A percentile compares a stretch with the other conserved stretches of the same genome.
Evolutionary conservation across 2,113 vertebrate species (phyloP).

Genomic region (Ceratotherium simum): DNA sequence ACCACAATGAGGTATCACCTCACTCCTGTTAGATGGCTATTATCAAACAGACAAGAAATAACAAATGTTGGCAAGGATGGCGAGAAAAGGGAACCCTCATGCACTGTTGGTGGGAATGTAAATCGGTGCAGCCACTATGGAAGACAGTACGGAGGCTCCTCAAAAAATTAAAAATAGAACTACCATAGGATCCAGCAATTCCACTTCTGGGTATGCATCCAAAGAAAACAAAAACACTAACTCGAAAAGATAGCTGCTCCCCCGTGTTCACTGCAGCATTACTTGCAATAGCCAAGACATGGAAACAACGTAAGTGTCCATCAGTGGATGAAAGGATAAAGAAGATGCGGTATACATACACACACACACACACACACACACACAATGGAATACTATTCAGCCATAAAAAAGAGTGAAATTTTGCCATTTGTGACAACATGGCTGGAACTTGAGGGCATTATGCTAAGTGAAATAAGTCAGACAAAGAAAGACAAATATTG

Average conservation of each 20-base stretch:
- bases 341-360: rapidly evolving
- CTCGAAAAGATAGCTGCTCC: not conserved
- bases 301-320: no score
- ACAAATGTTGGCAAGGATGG: not conserved
- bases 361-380: rapidly evolving
- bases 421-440: not conserved
- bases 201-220: not conserved
- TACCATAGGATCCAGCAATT: not conserved
- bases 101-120: not conserved
- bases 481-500: not conserved
- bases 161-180: not conserved
- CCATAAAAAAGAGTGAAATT: not conserved
- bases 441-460: not conserved
- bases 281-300: not conserved
- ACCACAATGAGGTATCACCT: not conserved
- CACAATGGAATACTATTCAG: not conserved
- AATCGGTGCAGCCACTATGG: not conserved
- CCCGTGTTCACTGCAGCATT: not conserved
- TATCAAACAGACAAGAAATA: not conserved
- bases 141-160: not conserved
- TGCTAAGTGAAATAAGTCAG: not conserved
- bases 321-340: not conserved
- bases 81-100: not conserved
- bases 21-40: not conserved
- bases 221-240: not conserved